phyloP scores from a whole-genome alignment of 1,140 invertebrate species.

The Trialeurodes vaporariorum region DNA sequence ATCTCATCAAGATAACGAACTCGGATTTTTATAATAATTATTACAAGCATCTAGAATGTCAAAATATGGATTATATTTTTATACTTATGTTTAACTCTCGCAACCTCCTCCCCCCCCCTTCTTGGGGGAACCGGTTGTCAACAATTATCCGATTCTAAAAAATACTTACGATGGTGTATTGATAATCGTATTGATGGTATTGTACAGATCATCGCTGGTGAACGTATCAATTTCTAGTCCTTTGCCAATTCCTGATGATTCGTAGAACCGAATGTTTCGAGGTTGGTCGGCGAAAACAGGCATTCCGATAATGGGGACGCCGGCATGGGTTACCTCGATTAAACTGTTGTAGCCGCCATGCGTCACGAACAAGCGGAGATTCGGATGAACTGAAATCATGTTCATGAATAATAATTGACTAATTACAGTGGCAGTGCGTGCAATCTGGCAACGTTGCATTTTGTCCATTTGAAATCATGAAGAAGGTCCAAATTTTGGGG shows the following conservation, averaged over 20 bases:
- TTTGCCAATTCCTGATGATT: slow-evolving; percentile 28
- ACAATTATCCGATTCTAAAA: no score
- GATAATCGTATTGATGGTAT: slow-evolving; percentile 7
- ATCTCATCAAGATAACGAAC: no score
- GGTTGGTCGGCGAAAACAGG: slow-evolving; percentile 33
- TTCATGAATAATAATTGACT: no score
- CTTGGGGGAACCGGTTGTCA: no score
- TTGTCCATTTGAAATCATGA: neutral
- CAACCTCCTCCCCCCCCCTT: no score
- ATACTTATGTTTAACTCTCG: no score
- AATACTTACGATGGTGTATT: neutral
- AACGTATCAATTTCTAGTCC: slow-evolving; percentile 23
- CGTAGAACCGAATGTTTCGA: slow-evolving; percentile 29
- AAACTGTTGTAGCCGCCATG: slow-evolving; percentile 48
- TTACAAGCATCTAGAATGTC: no score
- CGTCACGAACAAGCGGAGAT: slow-evolving; percentile 43
- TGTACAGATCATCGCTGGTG: slow-evolving; percentile 19
- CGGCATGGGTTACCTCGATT: slow-evolving; percentile 42
- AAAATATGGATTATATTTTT: no score
- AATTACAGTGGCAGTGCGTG: no score
- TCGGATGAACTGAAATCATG: slow-evolving; percentile 41
- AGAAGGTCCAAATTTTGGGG: neutral
- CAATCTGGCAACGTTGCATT: neutral
- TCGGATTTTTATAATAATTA: no score
- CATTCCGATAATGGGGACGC: slow-evolving; percentile 42